These are phyloP conservation scores for Apodemia mormo DNA, from an alignment of 2,888 invertebrate species.

Conservation along the genomic window DNA sequence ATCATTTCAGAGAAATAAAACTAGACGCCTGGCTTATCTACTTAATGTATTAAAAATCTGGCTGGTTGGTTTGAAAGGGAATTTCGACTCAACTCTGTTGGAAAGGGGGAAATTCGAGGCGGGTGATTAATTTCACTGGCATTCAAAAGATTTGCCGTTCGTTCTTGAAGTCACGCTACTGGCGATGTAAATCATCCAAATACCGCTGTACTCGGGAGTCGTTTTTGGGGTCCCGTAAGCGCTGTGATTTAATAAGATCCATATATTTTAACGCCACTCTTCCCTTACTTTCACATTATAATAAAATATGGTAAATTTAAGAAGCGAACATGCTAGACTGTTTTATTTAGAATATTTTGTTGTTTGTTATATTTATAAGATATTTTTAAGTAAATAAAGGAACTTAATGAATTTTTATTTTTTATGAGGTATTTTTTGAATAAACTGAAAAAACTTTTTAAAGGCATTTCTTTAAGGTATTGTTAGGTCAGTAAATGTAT, in stretches of 20 bases:
- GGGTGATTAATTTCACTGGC: constrained; percentile 65
- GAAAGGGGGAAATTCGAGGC: constrained; percentile 51
- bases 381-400: no score
- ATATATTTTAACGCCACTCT: constrained; percentile 1
- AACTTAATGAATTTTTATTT: no score
- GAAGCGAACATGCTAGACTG: background rate
- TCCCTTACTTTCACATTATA: background rate
- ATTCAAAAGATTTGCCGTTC: constrained; percentile 60
- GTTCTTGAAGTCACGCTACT: constrained; percentile 62
- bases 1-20: constrained; percentile 25
- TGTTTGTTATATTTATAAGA: background rate
- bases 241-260: constrained; percentile 21
- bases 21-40: constrained; percentile 30
- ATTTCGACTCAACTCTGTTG: constrained; percentile 49
- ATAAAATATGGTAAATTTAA: background rate
- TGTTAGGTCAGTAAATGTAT: no score
- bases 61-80: constrained; percentile 47
- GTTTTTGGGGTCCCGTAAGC: constrained; percentile 33
- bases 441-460: no score
- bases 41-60: constrained; percentile 41
- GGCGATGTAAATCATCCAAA: constrained; percentile 62
- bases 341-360: background rate
- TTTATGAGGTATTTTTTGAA: no score
- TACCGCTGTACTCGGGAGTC: constrained; percentile 34
- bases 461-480: no score